A percentile compares a stretch with the other conserved stretches of the same genome.
These are phyloP conservation scores for Aphidoletes aphidimyza DNA, from an alignment of 2,888 invertebrate genomes.

Conservation along the genomic window DNA sequence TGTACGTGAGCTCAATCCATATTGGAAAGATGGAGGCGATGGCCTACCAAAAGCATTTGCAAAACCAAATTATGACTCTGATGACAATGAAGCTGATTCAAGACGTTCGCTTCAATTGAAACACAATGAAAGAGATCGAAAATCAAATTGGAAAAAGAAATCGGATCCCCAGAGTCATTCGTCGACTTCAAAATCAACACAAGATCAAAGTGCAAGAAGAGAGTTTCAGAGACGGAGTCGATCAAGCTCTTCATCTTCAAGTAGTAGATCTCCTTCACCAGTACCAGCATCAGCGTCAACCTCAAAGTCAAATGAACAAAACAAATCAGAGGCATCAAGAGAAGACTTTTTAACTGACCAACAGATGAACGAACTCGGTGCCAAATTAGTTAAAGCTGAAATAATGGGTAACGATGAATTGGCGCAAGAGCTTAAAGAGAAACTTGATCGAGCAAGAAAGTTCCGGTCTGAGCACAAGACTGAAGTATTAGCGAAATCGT, in stretches of 20 bases:
- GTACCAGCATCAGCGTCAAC: background rate
- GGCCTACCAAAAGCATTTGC: conserved; percentile 75
- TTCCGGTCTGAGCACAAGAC: conserved; percentile 61
- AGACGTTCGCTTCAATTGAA: conserved; percentile 40
- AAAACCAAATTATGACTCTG: conserved; percentile 65
- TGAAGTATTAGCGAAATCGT: conserved; percentile 63
- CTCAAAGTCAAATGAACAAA: conserved; percentile 21
- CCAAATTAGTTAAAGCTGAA: conserved; percentile 93
- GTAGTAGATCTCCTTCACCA: background rate
- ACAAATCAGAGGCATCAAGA: conserved; percentile 54
- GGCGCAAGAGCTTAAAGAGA: conserved; percentile 76
- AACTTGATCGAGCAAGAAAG: conserved; percentile 78
- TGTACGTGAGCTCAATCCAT: conserved; percentile 86
- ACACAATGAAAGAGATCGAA: conserved; percentile 44
- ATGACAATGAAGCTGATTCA: conserved; percentile 57
- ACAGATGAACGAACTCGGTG: conserved; percentile 90
- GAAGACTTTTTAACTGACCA: conserved; percentile 74
- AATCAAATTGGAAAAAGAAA: conserved; percentile 59
- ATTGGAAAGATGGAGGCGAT: conserved; percentile 89
- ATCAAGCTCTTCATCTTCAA: background rate
- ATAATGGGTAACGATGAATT: conserved; percentile 83
- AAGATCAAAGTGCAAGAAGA: background rate
- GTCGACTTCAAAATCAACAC: background rate
- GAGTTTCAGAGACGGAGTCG: background rate
- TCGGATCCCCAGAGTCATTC: conserved; percentile 17